Conservation (phyloP, 2,888 invertebrate species). For the Orthosia gracilis region DNA sequence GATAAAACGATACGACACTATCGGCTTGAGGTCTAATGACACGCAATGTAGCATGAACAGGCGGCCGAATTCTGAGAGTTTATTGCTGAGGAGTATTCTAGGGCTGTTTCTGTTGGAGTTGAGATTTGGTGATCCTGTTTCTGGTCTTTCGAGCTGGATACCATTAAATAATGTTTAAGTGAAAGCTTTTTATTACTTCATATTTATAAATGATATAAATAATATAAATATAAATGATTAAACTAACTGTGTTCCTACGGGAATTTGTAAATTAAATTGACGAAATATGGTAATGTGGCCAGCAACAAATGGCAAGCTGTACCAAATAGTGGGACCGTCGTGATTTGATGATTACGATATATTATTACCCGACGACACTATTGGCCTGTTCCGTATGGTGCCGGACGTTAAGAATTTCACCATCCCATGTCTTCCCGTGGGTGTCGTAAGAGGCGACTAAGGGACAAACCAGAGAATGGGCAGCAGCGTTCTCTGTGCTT, state of each 20-base stretch:
- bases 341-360: slow-evolving; percentile 84
- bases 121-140: background rate
- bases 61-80: slow-evolving; percentile 49
- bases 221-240: too few species aligned
- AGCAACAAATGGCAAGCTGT: slow-evolving; percentile 85
- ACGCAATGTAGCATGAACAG: slow-evolving; percentile 64
- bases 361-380: slow-evolving; percentile 76
- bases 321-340: slow-evolving; percentile 77
- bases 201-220: too few species aligned
- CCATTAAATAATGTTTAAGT: background rate
- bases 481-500: too few species aligned
- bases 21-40: slow-evolving; percentile 70
- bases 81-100: slow-evolving; percentile 41
- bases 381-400: too few species aligned
- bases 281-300: slow-evolving; percentile 74
- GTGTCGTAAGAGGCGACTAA: too few species aligned
- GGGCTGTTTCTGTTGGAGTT: background rate
- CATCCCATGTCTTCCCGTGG: too few species aligned
- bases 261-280: too few species aligned
- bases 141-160: background rate
- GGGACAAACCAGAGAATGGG: too few species aligned
- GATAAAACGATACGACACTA: slow-evolving; percentile 76
- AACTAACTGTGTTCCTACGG: too few species aligned
- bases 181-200: too few species aligned
- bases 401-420: too few species aligned